These are phyloP conservation scores for Venturia canescens DNA, from an alignment of 1,140 invertebrate genomes.

Conservation along the genomic window DNA sequence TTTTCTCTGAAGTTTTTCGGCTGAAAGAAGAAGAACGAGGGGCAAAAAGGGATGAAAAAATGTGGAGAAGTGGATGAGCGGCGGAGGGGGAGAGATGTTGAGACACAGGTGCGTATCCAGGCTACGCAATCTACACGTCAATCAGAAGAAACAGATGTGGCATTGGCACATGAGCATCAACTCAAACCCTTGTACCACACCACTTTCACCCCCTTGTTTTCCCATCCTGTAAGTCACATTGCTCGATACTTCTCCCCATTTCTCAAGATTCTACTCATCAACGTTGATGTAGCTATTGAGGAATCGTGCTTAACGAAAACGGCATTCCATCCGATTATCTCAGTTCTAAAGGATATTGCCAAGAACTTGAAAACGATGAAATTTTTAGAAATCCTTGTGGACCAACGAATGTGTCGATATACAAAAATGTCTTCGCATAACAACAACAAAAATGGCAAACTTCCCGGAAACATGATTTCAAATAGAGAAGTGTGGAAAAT, in stretches of 20 bases:
- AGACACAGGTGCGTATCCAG: slow-evolving; percentile 68
- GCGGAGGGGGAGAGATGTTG: slow-evolving; percentile 21
- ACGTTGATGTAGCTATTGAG: neutral
- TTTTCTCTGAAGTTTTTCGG: slow-evolving; percentile 18
- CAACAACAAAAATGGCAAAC: too few species aligned
- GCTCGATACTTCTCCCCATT: slow-evolving; percentile 30
- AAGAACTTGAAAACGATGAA: too few species aligned
- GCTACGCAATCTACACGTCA: slow-evolving; percentile 70
- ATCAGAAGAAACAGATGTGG: slow-evolving; percentile 70
- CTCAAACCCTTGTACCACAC: neutral
- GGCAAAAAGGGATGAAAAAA: slow-evolving; percentile 4
- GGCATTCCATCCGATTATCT: neutral
- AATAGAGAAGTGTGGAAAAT: too few species aligned
- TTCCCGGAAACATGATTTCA: too few species aligned
- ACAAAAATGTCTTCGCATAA: too few species aligned
- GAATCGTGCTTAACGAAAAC: neutral
- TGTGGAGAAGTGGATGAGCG: neutral
- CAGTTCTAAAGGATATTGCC: neutral
- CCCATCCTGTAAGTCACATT: slow-evolving; percentile 37
- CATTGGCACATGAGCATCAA: slow-evolving; percentile 9
- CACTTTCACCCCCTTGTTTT: neutral
- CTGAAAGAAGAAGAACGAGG: slow-evolving; percentile 23
- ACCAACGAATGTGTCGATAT: too few species aligned
- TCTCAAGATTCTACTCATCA: slow-evolving; percentile 6
- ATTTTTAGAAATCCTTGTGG: too few species aligned